Evolutionary conservation across 2,888 invertebrate genomes (phyloP), one percentile per base, ranked within the genome.

Genomic region (Hydrotaea cyrtoneurina): DNA sequence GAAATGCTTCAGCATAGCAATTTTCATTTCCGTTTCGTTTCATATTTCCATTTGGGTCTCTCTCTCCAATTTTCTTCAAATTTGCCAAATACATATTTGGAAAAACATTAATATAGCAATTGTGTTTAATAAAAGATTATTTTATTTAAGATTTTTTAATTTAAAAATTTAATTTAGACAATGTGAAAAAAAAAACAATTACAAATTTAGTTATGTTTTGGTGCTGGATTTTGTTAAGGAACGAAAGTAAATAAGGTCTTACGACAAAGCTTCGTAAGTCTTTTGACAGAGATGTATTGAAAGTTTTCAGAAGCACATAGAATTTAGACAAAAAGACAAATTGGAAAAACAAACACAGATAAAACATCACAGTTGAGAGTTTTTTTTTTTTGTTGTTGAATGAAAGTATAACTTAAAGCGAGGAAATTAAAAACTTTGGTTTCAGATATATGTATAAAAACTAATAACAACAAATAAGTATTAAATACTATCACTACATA

Each of bases 351-450:
- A 64, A 76, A 39, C 26, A 66, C 31, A 77, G 59, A 53, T 73
- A 78, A 83, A 66, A 80, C 85, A 86, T 86, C 87, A 87, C 87
- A 86, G 85, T 77, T 83, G 86, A 86, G 85, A 87, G 87, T 86
- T 86, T 86, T 87, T 71, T n/a, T n/a, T n/a, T n/a, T n/a, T n/a
- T n/a, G n/a, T n/a, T n/a, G n/a, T n/a, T 57, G n/a, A 80, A 72
- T 17, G 46, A 50, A 46, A 64, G 39, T 3, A 43, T 31, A 76
- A 43, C 11, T 17, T 75, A 73, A 66, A 75, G 21, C 17, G 66
- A 75, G 4, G 79, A 78, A 31, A 80, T 43, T 53, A 19, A 79
- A 78, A 83, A 80, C 64, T 77, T 85, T 78, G 84, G 81, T 85
- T 84, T 78, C 78, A 84, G 64, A 79, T 82, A 83, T 59, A 53